A percentile compares a stretch with the other conserved stretches of the same genome.
phyloP scores from a whole-genome alignment of 1,140 invertebrate species.

The Heliconius hewitsoni region DNA sequence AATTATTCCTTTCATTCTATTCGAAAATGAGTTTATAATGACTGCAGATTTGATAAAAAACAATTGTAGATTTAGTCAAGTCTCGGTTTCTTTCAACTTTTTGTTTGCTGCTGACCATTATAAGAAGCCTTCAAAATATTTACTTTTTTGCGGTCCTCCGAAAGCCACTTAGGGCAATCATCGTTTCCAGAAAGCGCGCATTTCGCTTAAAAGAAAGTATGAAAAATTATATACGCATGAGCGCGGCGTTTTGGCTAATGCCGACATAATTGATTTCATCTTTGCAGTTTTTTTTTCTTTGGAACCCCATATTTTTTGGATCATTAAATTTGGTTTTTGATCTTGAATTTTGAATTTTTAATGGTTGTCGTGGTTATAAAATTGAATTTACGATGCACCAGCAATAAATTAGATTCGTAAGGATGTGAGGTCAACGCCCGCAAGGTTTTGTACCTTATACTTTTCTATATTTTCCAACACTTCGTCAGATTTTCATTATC shows the following conservation, averaged over 20 bases:
- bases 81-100: neutral
- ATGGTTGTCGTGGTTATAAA: conserved; percentile 1
- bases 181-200: conserved; percentile 26
- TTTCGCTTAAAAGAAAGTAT: conserved; percentile 22
- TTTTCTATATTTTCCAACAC: neutral
- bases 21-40: conserved; percentile 5
- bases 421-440: neutral
- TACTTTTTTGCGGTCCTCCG: conserved; percentile 23
- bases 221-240: conserved; percentile 19
- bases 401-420: conserved; percentile 8
- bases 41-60: neutral
- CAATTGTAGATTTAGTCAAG: neutral
- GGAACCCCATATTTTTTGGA: conserved; percentile 18
- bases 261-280: conserved; percentile 33
- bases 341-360: conserved; percentile 3
- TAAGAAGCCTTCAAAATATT: conserved; percentile 23
- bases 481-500: neutral
- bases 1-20: conserved; percentile 5
- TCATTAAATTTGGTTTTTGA: conserved; percentile 19
- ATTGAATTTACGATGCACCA: conserved; percentile 22
- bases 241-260: conserved; percentile 22
- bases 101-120: conserved; percentile 4
- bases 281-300: conserved; percentile 7
- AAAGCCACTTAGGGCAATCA: conserved; percentile 32
- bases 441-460: neutral